Evolutionary conservation across 2,797 vertebrate genomes (phyloP).

Genomic region (Bradypodion ventrale): DNA sequence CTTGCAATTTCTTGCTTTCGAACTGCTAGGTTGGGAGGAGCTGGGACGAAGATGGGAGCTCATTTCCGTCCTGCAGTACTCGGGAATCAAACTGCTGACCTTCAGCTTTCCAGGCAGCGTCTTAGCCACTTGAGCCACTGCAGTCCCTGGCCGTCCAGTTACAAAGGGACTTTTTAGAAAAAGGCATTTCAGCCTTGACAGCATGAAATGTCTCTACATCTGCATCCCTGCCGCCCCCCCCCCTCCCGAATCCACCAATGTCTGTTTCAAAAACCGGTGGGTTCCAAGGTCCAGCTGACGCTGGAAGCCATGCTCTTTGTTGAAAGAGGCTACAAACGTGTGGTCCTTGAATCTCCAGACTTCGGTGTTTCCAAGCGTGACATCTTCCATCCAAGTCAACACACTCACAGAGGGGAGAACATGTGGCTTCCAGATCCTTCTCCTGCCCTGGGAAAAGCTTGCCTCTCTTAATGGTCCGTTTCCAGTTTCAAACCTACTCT

Average conservation of each 20-base stretch:
- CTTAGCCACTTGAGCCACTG: too few species aligned
- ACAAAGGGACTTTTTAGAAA: constrained; percentile 42
- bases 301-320: constrained; percentile 64
- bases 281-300: constrained; percentile 56
- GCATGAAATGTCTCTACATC: constrained; percentile 47
- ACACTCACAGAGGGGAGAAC: constrained; percentile 59
- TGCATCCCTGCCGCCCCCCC: too few species aligned
- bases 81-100: too few species aligned
- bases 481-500: constrained; percentile 50
- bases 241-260: constrained; percentile 56
- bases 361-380: constrained; percentile 66
- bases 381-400: constrained; percentile 75
- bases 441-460: constrained; percentile 61
- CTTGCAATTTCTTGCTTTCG: too few species aligned
- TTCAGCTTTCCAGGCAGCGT: too few species aligned
- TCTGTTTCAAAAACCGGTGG: constrained; percentile 62
- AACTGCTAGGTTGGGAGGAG: too few species aligned
- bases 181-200: not conserved
- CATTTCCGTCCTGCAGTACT: too few species aligned
- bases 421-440: constrained; percentile 78
- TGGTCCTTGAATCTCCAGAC: constrained; percentile 63
- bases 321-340: constrained; percentile 65
- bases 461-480: constrained; percentile 68
- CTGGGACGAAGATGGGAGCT: too few species aligned
- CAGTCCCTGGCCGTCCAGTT: fast-evolving